Evolutionary conservation across 2,113 vertebrate species (phyloP).

Genomic region (Crocuta crocuta): DNA sequence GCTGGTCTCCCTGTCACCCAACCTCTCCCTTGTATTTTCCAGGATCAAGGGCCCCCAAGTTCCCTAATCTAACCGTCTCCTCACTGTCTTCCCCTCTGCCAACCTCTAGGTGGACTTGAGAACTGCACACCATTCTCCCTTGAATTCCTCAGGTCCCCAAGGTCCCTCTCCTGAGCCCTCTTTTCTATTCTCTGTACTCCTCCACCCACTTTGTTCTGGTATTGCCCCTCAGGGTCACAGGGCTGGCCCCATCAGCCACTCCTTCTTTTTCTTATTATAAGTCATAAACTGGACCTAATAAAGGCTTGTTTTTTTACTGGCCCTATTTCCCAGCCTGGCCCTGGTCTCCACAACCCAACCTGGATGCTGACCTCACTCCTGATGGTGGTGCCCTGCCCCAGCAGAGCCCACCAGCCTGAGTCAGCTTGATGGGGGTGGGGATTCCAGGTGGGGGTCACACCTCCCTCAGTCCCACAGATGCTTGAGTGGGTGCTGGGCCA

Average conservation of each 20-base stretch:
- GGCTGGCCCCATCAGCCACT: not conserved
- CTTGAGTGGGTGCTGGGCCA: no score
- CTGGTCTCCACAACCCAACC: not conserved
- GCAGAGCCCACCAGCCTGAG: not conserved
- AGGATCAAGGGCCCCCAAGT: no score
- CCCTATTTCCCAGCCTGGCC: not conserved
- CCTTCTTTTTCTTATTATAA: not conserved
- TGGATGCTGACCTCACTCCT: not conserved
- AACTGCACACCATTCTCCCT: not conserved
- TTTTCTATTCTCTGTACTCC: not conserved
- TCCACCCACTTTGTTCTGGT: not conserved
- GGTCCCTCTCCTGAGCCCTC: no score
- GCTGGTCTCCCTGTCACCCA: not conserved
- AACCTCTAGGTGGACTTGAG: not conserved
- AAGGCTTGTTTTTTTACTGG: accelerated
- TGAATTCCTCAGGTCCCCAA: not conserved
- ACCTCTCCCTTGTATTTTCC: not conserved
- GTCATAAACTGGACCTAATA: not conserved
- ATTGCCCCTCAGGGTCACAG: not conserved
- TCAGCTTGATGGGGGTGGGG: not conserved
- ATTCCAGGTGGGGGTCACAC: accelerated
- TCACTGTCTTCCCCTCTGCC: not conserved
- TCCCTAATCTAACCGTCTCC: not conserved
- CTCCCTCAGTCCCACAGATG: not conserved
- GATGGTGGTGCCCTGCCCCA: not conserved